Base-by-base conservation (phyloP, 2,113 vertebrate species). In the Hypocryptadius cinnamomeus region DNA sequence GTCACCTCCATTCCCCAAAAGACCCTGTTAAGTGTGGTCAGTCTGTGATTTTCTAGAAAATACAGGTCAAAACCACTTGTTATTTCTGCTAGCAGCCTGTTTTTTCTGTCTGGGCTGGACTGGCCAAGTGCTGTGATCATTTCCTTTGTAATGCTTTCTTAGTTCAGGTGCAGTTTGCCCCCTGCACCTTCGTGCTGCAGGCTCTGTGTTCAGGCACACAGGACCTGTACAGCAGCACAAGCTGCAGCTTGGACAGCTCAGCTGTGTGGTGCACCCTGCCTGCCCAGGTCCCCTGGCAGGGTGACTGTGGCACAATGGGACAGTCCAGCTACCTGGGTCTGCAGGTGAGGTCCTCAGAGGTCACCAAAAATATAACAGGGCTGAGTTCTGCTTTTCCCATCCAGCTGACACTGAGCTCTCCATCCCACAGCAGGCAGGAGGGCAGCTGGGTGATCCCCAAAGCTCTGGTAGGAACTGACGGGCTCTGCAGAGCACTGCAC, bases 121-220 rank as follows among this genome's bases (percentile, higher is more conserved):
- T 56, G 65, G 57, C 14, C 40, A 39, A 59, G 27, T 30, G 42
- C 57, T 59, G 39, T 13, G 28, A 13, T 33, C 8, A 13, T 13
- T 66, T 60, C 12, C 64, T 44, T 27, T 64, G 44, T 19, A 18
- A 60, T 6, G 15, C 33, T 28, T 7, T 15, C n/a, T 35, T 18
- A 28, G 22, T 20, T 70, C 21, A 79, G 47, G 25, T 66, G 48
- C 19, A 6, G 47, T 53, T 64, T 68, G 53, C 13, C 8, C 24
- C 22, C 9, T 2, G 3, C 27, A 5, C 18, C 66, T 33, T n/a
- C 0, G 0, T 56, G 77, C 53, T 68, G 44, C 47, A 42, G 47
- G 30, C 24, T 70, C 20, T 83, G 53, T 4, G 30, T 9, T 9
- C 18, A 35, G 76, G 54, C 44, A 61, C 45, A 13, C 35, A 23